These are phyloP conservation scores for Chirona hameri DNA, from an alignment of 2,888 invertebrate species.

Conservation along the genomic window DNA sequence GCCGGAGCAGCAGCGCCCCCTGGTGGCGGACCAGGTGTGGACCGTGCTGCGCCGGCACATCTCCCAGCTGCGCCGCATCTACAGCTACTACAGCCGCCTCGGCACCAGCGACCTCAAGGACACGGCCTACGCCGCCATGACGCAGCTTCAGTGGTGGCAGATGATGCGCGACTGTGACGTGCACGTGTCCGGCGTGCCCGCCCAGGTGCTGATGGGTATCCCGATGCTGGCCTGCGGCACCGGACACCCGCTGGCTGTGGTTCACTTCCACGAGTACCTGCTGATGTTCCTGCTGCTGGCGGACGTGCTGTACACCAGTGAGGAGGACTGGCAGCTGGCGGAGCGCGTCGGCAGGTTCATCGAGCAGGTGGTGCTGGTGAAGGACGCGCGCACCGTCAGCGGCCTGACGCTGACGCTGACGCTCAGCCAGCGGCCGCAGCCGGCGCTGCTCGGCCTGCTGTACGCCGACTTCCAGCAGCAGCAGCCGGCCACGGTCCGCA, in stretches of 20 bases:
- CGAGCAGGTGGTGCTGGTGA: slow-evolving; percentile 24
- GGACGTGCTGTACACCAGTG: neutral
- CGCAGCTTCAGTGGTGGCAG: slow-evolving; percentile 59
- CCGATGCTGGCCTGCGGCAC: slow-evolving; percentile 22
- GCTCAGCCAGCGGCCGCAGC: neutral
- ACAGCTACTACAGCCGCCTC: slow-evolving; percentile 52
- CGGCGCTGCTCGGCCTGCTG: neutral
- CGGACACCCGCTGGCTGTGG: neutral
- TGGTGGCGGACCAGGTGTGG: neutral
- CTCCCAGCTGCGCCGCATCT: slow-evolving; percentile 53
- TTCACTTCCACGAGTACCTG: slow-evolving; percentile 14
- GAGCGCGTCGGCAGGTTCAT: slow-evolving; percentile 4
- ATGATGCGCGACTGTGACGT: slow-evolving; percentile 57
- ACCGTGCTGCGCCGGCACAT: slow-evolving; percentile 46
- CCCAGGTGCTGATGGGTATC: slow-evolving; percentile 11
- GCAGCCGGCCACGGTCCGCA: slow-evolving; percentile 6
- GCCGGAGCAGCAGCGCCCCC: neutral
- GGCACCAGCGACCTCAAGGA: slow-evolving; percentile 36
- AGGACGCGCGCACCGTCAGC: neutral
- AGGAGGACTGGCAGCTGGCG: slow-evolving; percentile 27
- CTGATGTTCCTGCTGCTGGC: slow-evolving; percentile 26
- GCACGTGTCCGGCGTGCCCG: slow-evolving; percentile 51
- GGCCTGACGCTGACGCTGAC: slow-evolving; percentile 12
- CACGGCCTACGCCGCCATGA: slow-evolving; percentile 51
- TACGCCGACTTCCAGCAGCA: neutral